Evolutionary conservation across 2,797 vertebrate genomes (phyloP).

Genomic region (Calcarius lapponicus): DNA sequence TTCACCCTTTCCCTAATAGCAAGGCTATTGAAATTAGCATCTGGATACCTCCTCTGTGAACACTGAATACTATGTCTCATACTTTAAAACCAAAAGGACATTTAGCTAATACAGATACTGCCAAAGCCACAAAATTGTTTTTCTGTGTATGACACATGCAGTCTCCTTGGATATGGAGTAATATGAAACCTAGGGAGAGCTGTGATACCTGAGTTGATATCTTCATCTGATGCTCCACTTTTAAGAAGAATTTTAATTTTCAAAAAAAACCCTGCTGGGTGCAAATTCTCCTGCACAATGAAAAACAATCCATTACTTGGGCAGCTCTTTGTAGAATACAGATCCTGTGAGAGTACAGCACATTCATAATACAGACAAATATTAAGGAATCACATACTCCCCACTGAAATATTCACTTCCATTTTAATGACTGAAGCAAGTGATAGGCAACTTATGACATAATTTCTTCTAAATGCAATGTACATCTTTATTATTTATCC

Average conservation of each 20-base stretch:
- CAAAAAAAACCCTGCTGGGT: constrained; percentile 84
- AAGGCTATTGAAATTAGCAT: not conserved
- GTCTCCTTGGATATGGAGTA: not conserved
- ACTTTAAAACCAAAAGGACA: not conserved
- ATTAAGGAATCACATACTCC: not conserved
- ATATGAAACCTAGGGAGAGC: not conserved
- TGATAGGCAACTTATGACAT: not conserved
- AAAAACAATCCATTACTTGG: constrained; percentile 52
- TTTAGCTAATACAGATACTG: not conserved
- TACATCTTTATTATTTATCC: not conserved
- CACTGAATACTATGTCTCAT: not conserved
- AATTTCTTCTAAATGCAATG: not conserved
- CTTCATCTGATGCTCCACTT: constrained; percentile 77
- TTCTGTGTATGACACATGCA: not conserved
- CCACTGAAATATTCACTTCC: not conserved
- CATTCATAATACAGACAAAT: not conserved
- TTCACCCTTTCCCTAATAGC: not conserved
- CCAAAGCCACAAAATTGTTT: not conserved
- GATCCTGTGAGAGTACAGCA: not conserved
- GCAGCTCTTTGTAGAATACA: constrained; percentile 23
- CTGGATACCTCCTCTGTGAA: not conserved
- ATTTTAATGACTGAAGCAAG: constrained; percentile 1
- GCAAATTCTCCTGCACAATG: constrained; percentile 80
- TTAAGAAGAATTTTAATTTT: constrained; percentile 89
- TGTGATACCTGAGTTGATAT: constrained; percentile 81